A percentile compares a stretch with the other conserved stretches of the same genome.
phyloP scores from a whole-genome alignment of 2,797 vertebrate genomes.

The Amphiprion clarkii region DNA sequence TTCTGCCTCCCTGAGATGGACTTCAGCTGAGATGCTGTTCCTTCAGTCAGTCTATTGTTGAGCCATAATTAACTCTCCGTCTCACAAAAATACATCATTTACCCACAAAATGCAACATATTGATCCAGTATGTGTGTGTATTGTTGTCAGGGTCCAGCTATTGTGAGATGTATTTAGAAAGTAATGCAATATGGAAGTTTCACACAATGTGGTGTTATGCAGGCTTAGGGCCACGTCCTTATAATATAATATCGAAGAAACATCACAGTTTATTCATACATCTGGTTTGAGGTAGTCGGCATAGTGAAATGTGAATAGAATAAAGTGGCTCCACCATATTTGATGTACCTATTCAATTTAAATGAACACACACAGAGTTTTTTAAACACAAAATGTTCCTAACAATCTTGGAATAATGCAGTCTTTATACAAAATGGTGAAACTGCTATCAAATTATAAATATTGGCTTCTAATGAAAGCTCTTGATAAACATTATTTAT shows the following conservation, averaged over 20 bases:
- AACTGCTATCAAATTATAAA: too few relatives aligned
- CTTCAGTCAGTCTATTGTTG: slow-evolving; percentile 36
- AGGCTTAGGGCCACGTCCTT: slow-evolving; percentile 16
- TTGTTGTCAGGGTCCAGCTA: background rate
- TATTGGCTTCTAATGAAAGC: too few relatives aligned
- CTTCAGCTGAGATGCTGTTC: slow-evolving; percentile 10
- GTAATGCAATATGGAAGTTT: slow-evolving; percentile 16
- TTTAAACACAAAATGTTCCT: too few relatives aligned
- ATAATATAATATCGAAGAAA: slow-evolving; percentile 11
- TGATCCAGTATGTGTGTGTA: background rate
- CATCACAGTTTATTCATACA: slow-evolving; percentile 7
- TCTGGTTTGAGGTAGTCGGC: background rate
- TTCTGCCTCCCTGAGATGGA: background rate
- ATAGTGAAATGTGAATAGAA: background rate
- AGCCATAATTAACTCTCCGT: slow-evolving; percentile 35
- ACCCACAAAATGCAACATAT: slow-evolving; percentile 13
- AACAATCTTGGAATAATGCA: too few relatives aligned
- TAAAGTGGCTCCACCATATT: background rate
- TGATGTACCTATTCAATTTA: too few relatives aligned
- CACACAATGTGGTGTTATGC: slow-evolving; percentile 2
- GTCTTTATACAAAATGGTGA: too few relatives aligned
- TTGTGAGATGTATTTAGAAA: slow-evolving; percentile 26
- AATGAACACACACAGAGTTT: too few relatives aligned
- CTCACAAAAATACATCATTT: slow-evolving; percentile 11
- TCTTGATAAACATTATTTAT: too few relatives aligned